These are phyloP conservation scores for Maccullochella peelii DNA, from an alignment of 2,113 vertebrate species.

Conservation along the genomic window DNA sequence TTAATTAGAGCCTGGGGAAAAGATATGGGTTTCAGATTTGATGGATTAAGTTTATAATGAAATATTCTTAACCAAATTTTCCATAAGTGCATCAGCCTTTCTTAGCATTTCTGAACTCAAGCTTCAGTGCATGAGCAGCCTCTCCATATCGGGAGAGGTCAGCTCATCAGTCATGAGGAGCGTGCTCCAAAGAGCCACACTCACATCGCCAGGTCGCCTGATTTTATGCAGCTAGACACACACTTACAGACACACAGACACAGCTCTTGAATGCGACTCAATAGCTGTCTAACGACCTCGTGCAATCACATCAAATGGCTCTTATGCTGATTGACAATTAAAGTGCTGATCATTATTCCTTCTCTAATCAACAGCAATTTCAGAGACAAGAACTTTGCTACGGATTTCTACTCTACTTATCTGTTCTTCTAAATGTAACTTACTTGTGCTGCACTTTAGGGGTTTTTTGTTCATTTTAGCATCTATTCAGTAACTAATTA, in stretches of 20 bases:
- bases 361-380: slow-evolving; percentile 51
- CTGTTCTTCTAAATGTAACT: not conserved
- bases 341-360: slow-evolving; percentile 33
- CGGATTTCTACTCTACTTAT: slow-evolving; percentile 7
- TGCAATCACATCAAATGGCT: slow-evolving; percentile 61
- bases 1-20: not conserved
- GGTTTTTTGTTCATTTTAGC: not conserved
- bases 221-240: slow-evolving; percentile 30
- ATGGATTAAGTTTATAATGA: not conserved
- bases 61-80: not conserved
- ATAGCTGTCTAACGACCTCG: slow-evolving; percentile 40
- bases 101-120: not conserved
- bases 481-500: not conserved
- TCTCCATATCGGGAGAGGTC: slow-evolving; percentile 17
- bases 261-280: slow-evolving; percentile 38
- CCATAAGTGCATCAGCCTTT: not conserved
- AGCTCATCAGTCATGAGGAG: slow-evolving; percentile 54
- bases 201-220: slow-evolving; percentile 14
- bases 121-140: not conserved
- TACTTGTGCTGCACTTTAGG: not conserved
- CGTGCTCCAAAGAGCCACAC: slow-evolving; percentile 10
- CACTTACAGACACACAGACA: not conserved
- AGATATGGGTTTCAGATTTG: not conserved
- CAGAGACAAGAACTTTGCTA: slow-evolving; percentile 15
- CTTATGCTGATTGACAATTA: slow-evolving; percentile 52